Evolutionary conservation across 2,113 vertebrate species (phyloP).

Genomic region (Empidonax traillii): DNA sequence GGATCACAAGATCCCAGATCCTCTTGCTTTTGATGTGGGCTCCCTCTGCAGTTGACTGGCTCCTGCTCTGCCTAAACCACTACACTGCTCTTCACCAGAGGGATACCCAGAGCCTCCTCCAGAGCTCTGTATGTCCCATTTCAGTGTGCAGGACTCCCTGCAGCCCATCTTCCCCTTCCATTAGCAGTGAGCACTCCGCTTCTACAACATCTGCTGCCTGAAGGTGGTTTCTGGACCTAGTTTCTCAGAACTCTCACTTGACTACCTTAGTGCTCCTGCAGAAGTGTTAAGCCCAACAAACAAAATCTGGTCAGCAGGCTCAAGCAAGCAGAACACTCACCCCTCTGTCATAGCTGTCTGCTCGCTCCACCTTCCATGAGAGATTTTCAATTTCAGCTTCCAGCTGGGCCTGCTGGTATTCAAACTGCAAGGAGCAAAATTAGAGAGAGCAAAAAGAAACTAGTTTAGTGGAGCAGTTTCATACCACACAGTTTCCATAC

Average conservation of each 20-base stretch:
- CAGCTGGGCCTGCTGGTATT: constrained; percentile 98
- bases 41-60: neutral
- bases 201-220: neutral
- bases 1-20: neutral
- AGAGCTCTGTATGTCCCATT: neutral
- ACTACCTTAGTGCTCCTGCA: neutral
- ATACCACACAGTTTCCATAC: neutral
- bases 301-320: neutral
- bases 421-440: constrained; percentile 81
- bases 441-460: neutral
- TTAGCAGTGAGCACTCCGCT: neutral
- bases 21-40: neutral
- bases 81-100: neutral
- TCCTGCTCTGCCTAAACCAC: neutral
- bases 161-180: neutral
- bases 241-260: neutral
- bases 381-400: constrained; percentile 99
- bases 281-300: neutral
- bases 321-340: constrained; percentile 69
- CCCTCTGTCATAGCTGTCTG: constrained; percentile 96
- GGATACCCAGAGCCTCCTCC: neutral
- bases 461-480: neutral
- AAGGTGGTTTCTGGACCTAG: neutral
- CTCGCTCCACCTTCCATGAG: constrained; percentile 98
- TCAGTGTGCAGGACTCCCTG: neutral